These are phyloP conservation scores for Amblyteles armatorius DNA, from an alignment of 2,888 invertebrate species.

Conservation along the genomic window DNA sequence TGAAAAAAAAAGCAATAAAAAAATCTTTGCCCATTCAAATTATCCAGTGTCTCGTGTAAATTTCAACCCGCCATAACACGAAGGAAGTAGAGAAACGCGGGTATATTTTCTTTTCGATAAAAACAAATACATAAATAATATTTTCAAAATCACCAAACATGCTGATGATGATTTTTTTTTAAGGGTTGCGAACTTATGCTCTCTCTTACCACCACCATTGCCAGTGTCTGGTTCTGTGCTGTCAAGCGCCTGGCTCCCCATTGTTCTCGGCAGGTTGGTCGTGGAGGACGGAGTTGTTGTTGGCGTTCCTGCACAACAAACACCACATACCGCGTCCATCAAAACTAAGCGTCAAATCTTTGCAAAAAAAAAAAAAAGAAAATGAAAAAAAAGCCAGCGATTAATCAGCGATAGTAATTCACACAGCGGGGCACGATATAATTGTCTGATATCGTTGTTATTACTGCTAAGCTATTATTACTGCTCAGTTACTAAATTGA, in stretches of 20 bases:
- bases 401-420: conserved; percentile 55
- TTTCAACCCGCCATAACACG: no score
- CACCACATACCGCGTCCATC: conserved; percentile 81
- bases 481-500: neutral
- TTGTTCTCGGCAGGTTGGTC: conserved; percentile 82
- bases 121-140: conserved; percentile 17
- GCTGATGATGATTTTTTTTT: conserved; percentile 49
- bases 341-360: conserved; percentile 74
- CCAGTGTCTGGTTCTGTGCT: conserved; percentile 79
- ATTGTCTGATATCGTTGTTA: neutral
- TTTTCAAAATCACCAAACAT: conserved; percentile 28
- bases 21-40: no score
- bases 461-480: conserved; percentile 8
- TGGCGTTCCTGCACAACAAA: conserved; percentile 83
- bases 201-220: conserved; percentile 83
- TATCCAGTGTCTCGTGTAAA: no score
- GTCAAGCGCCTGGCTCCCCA: conserved; percentile 83
- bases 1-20: no score
- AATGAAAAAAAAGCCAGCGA: conserved; percentile 41
- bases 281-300: conserved; percentile 81
- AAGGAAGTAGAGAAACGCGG: neutral
- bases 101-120: neutral
- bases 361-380: conserved; percentile 30
- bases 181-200: conserved; percentile 59
- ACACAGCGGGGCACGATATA: conserved; percentile 29